These are phyloP conservation scores for Phataginus tricuspis DNA, from an alignment of 2,797 vertebrate species.

Conservation along the genomic window DNA sequence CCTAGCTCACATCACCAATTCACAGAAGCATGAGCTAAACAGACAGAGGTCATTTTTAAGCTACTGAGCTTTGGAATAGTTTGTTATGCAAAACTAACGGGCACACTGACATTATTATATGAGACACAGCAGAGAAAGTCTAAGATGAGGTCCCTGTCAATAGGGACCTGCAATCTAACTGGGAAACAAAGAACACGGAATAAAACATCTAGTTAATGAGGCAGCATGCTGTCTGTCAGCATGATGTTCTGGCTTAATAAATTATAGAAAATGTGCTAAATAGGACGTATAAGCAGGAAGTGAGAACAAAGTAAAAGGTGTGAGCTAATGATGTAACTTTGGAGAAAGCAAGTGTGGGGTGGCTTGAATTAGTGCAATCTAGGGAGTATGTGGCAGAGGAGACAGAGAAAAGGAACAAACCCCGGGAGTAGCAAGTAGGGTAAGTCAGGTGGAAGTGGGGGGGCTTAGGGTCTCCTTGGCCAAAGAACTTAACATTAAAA, in stretches of 20 bases:
- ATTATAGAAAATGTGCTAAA: conserved; percentile 57
- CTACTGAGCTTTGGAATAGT: not conserved
- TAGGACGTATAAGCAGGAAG: not conserved
- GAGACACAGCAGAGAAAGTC: not conserved
- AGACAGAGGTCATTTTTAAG: not conserved
- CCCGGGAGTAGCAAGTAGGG: not conserved
- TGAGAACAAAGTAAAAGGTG: conserved; percentile 48
- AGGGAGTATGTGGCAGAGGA: not conserved
- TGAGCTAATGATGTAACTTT: not conserved
- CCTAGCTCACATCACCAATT: not conserved
- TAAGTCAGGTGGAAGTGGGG: not conserved
- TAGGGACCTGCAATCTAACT: not conserved
- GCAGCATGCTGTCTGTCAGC: not conserved
- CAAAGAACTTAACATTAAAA: not conserved
- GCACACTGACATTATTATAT: not conserved
- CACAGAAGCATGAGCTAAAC: not conserved
- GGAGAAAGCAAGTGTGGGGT: not conserved
- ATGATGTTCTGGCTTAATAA: conserved; percentile 13
- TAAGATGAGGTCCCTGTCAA: not conserved
- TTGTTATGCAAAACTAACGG: not conserved
- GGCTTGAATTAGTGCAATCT: not conserved
- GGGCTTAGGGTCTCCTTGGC: not conserved
- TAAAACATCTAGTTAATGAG: conserved; percentile 4
- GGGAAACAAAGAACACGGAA: not conserved
- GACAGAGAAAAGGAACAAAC: not conserved